Base-by-base conservation (phyloP, 2,797 vertebrate species). In the Rhodeus uyekii region DNA sequence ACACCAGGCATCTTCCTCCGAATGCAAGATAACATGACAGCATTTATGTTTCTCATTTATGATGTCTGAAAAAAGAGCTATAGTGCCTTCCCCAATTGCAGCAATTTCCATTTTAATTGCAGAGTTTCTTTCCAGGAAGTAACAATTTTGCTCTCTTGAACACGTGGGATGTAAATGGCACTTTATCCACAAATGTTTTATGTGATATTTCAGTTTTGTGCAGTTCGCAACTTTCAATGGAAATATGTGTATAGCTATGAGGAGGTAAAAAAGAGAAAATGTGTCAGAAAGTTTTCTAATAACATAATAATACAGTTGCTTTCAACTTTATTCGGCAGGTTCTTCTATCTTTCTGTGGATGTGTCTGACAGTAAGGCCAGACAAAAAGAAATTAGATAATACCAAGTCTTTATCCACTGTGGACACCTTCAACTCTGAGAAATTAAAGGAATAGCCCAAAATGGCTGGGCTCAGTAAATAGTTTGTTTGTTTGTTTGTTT, bases 301-400 rank as follows among this genome's bases (percentile, higher is more conserved):
- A 67, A 42, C 42, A 16, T 14, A 14, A 14, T 50, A 73, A 53
- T 18, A 24, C 6, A 16, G 2, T 53, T 76, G 3, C 29, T n/a
- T 34, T 71, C 44, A 71, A 13, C 42, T 29, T 8, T 74, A 24
- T 73, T 55, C 38, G 46, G 3, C 46, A 92, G 89, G 91, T 29
- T 87, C 91, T 65, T 90, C 88, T n/a, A 87, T 92, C 73, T 92
- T 92, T 83, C 74, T 92, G 50, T 93, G 91, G 90, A 83, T 91
- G 78, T 91, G 81, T 53, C 63, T 80, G 44, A 87, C 83, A 6
- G n/a, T 39, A 34, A 88, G 63, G 75, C 88, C 84, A 78, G 82
- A 88, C 73, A 87, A 55, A 50, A 65, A 38, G 75, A 81, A 53
- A 46, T 8, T 24, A 1, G 8, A 29, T 42, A n/a, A 84, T 13